Conservation (phyloP, 1,140 invertebrate species). For the Cotesia glomerata region DNA sequence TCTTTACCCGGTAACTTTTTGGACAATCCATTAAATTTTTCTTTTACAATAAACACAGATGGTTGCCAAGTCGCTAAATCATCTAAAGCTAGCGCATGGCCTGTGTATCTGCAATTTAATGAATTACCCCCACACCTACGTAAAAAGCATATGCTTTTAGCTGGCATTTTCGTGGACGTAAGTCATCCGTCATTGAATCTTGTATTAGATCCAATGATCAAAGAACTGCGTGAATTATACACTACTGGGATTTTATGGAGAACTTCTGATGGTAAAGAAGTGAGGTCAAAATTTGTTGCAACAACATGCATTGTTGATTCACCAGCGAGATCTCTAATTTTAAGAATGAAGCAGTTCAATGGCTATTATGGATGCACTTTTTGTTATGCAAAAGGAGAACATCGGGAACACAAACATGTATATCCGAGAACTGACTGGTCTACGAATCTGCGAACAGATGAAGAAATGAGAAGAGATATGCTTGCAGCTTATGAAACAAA, state of each 20-base stretch:
- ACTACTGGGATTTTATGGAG: not conserved
- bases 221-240: too few relatives aligned
- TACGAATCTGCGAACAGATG: not conserved
- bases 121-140: slow-evolving; percentile 29
- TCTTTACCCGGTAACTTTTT: slow-evolving; percentile 1
- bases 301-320: slow-evolving; percentile 12
- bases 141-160: too few relatives aligned
- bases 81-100: slow-evolving; percentile 26
- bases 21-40: slow-evolving; percentile 19
- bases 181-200: slow-evolving; percentile 20
- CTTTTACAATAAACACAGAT: slow-evolving; percentile 26
- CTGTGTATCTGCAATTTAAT: slow-evolving; percentile 28
- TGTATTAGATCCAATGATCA: not conserved
- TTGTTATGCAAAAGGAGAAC: slow-evolving; percentile 10
- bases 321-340: not conserved
- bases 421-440: not conserved
- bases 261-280: not conserved
- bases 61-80: slow-evolving; percentile 16
- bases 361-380: slow-evolving; percentile 6
- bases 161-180: slow-evolving; percentile 26
- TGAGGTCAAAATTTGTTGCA: slow-evolving; percentile 10
- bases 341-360: slow-evolving; percentile 1
- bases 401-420: not conserved
- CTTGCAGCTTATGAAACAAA: not conserved
- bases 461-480: not conserved